Evolutionary conservation across 2,113 vertebrate genomes (phyloP), one percentile per base, ranked within the genome.

Genomic region (Bungarus multicinctus): DNA sequence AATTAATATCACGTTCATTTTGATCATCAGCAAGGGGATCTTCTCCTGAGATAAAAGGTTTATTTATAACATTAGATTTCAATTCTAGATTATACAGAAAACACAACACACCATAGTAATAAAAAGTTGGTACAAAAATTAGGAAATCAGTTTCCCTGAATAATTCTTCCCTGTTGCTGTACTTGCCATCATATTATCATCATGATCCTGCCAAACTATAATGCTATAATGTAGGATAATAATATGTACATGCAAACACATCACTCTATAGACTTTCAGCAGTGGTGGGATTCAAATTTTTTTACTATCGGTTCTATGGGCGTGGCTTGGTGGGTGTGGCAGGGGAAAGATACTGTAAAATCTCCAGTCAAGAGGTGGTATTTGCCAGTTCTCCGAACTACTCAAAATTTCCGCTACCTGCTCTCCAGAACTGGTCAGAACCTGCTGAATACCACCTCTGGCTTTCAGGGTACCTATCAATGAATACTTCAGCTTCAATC

Each of bases 11-110:
- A 91, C 99, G 98, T 86, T 99, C 99, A 0, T 97, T 97, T 94
- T 99, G 99, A 95, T 99, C 99, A 60, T 99, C 99, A 94, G 98
- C 98, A 0, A 99, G 98, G 1, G 99, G 99, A 97, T 99, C 99
- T 96, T 99, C 99, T 93, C 99, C 99, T 99, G 93, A 94, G 57
- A 90, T 64, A 96, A 53, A 86, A 94, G 90, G 0, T 6, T 89
- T 34, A 5, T 22, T 88, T 64, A 81, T 90, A 95, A 92, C 6
- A 34, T 27, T 74, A 43, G 0, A 39, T 22, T 7, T 85, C 43
- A 85, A 92, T 1, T 53, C n/a, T 53, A 58, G n/a, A 64, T 50
- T 20, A 94, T 22, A 85, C 54, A 89, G 12, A 22, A 86, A 87
- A 2, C 1, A 25, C 0, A 2, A 57, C 4, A n/a, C 14, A 58